These are phyloP conservation scores for Mus spicilegus DNA, from an alignment of 2,113 vertebrate genomes.

Conservation along the genomic window DNA sequence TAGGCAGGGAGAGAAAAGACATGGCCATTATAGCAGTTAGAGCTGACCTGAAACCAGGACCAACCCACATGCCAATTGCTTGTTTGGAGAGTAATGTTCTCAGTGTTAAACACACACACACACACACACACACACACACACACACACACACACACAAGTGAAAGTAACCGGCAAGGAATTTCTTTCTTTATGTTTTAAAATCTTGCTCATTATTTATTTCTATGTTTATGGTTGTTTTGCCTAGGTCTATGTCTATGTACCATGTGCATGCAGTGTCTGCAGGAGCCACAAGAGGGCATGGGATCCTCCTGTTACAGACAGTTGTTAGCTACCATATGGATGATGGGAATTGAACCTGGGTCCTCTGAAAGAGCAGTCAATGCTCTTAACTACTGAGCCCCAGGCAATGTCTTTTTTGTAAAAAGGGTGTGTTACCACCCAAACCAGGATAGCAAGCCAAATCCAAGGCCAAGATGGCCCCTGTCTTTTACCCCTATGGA, in stretches of 20 bases:
- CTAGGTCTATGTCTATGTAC: background rate
- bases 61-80: background rate
- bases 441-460: background rate
- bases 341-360: background rate
- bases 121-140: background rate
- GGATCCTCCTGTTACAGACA: background rate
- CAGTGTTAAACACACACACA: background rate
- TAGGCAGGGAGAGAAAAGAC: background rate
- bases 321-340: background rate
- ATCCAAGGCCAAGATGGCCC: background rate
- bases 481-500: background rate
- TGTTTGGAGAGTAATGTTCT: background rate
- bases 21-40: background rate
- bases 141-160: background rate
- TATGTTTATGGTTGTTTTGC: background rate
- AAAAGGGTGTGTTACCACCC: background rate
- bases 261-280: too few relatives aligned
- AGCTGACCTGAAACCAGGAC: background rate
- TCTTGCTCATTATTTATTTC: background rate
- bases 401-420: too few relatives aligned
- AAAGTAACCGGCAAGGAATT: background rate
- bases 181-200: background rate
- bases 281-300: background rate
- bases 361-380: background rate
- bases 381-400: background rate